Conservation (phyloP, 2,113 vertebrate genomes). For the Anguilla japonica region DNA sequence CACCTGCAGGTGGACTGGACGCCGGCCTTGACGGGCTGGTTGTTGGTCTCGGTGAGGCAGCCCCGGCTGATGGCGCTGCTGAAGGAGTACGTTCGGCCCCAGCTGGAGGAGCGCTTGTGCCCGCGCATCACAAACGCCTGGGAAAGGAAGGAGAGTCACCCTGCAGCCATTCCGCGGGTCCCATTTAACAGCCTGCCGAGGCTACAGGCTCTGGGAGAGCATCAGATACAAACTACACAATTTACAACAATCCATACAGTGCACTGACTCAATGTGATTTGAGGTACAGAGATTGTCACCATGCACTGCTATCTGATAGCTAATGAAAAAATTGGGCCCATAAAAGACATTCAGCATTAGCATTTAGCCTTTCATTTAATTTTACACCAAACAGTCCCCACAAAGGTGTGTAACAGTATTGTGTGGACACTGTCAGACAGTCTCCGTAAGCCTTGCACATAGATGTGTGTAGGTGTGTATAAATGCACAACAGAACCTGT, state of each 20-base stretch:
- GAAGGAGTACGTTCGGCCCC: conserved; percentile 95
- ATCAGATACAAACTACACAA: background rate
- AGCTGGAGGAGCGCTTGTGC: conserved; percentile 91
- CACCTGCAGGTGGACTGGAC: conserved; percentile 90
- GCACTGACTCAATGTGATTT: background rate
- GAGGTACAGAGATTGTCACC: no score
- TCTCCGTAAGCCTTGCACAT: no score
- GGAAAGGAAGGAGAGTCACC: conserved; percentile 9
- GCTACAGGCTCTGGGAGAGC: background rate
- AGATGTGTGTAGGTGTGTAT: no score
- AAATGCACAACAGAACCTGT: no score
- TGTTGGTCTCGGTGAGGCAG: conserved; percentile 83
- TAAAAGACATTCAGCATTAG: no score
- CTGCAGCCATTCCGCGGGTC: background rate
- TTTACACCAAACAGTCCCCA: no score
- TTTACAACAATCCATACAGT: background rate
- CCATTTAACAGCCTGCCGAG: no score
- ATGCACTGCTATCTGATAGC: no score
- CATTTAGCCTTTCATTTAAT: no score
- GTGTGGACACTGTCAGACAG: no score
- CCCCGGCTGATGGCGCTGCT: conserved; percentile 92
- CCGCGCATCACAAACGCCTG: conserved; percentile 71
- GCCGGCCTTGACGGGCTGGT: conserved; percentile 84
- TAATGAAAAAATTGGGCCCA: no score
- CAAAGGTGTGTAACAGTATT: no score